phyloP scores from a whole-genome alignment of 2,797 vertebrate genomes.

The Eulemur rubriventer region DNA sequence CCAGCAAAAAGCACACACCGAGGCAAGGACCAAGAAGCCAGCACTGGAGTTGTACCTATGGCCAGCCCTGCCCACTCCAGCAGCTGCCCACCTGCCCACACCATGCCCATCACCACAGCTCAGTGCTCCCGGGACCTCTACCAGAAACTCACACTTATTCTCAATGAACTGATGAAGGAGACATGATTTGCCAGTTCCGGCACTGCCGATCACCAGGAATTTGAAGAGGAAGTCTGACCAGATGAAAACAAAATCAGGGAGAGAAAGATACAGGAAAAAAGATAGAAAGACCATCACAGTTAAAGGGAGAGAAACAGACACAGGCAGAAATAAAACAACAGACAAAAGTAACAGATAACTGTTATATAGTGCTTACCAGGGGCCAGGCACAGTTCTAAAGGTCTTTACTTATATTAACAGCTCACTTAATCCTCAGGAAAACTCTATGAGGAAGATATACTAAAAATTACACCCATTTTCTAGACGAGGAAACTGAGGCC shows the following conservation, averaged over 20 bases:
- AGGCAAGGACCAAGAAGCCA: not conserved
- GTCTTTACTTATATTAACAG: not conserved
- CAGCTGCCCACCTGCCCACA: not conserved
- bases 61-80: not conserved
- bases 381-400: conserved; percentile 11
- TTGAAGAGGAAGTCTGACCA: conserved; percentile 96
- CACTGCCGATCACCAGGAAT: conserved; percentile 96
- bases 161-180: conserved; percentile 97
- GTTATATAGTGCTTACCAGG: not conserved
- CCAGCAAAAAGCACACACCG: not conserved
- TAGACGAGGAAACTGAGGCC: conserved; percentile 20
- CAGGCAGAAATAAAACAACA: not conserved
- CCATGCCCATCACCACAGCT: not conserved
- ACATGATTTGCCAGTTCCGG: conserved; percentile 96
- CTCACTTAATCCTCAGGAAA: conserved; percentile 17
- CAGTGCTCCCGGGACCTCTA: not conserved
- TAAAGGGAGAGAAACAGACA: not conserved
- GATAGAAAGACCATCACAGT: not conserved
- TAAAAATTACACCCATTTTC: not conserved
- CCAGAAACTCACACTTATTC: conserved; percentile 91
- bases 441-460: not conserved
- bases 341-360: not conserved
- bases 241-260: conserved; percentile 53
- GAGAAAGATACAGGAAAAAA: not conserved
- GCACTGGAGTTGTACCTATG: not conserved